A percentile compares a stretch with the other conserved stretches of the same genome.
Conservation (phyloP, 1,140 invertebrate species). For the Calephelis virginiensis region DNA sequence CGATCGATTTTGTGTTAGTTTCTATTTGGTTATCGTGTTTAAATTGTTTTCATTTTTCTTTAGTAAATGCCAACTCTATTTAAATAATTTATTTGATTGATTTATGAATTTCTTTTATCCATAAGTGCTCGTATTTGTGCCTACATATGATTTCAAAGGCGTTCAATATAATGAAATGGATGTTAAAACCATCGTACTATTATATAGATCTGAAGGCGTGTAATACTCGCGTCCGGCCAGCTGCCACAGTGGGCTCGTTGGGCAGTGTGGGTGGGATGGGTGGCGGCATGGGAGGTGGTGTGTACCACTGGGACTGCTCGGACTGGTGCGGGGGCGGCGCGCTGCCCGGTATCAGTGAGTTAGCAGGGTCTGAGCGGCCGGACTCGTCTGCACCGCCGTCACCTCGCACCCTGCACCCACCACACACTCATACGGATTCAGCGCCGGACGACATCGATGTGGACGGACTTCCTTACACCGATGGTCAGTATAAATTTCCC, state of each 20-base stretch:
- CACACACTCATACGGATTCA: conserved; percentile 42
- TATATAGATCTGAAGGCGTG: conserved; percentile 55
- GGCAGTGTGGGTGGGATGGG: conserved; percentile 34
- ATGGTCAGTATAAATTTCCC: conserved; percentile 31
- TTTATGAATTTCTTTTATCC: too few relatives aligned
- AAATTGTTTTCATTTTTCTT: too few relatives aligned
- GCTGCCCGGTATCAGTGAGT: conserved; percentile 91
- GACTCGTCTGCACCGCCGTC: conserved; percentile 84
- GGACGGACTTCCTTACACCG: conserved; percentile 35
- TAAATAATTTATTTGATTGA: too few relatives aligned
- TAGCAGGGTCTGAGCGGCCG: conserved; percentile 92
- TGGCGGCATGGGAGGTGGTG: conserved; percentile 46
- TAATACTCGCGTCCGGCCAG: conserved; percentile 38
- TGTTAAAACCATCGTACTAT: not conserved
- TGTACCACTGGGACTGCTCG: conserved; percentile 97
- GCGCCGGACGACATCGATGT: conserved; percentile 43
- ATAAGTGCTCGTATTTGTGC: too few relatives aligned
- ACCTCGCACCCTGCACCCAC: conserved; percentile 36
- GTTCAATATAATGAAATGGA: too few relatives aligned
- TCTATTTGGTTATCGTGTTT: too few relatives aligned
- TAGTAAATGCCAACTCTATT: too few relatives aligned
- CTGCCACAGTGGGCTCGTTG: conserved; percentile 34
- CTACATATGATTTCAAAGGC: too few relatives aligned
- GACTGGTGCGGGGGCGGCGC: conserved; percentile 92
- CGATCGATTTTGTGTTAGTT: too few relatives aligned